Conservation (phyloP, 2,797 vertebrate species). For the Centroberyx gerrardi region DNA sequence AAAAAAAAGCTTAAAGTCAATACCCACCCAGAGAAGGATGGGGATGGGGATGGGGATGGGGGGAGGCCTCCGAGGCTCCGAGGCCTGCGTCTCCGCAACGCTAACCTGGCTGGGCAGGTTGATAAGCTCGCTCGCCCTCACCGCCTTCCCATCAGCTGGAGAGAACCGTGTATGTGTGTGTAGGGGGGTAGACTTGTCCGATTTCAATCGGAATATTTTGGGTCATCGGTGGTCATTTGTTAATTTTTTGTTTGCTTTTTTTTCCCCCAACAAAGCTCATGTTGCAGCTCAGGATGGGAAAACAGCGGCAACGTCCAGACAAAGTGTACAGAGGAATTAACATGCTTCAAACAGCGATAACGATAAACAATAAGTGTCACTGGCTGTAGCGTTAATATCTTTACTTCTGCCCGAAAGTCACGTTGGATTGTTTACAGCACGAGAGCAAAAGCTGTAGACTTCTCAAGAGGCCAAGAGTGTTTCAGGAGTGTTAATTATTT, state of each 20-base stretch:
- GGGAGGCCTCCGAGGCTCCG: slow-evolving; percentile 46
- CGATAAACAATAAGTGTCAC: neutral
- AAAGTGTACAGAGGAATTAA: neutral
- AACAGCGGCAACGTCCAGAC: neutral
- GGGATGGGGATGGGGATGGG: neutral
- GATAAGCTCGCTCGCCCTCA: slow-evolving; percentile 41
- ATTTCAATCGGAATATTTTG: slow-evolving; percentile 15
- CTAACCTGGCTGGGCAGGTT: slow-evolving; percentile 45
- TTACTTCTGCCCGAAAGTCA: neutral
- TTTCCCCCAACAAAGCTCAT: neutral
- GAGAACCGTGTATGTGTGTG: neutral
- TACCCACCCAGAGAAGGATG: slow-evolving; percentile 68
- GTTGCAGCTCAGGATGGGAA: neutral
- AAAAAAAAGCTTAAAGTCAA: slow-evolving; percentile 78
- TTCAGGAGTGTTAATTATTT: slow-evolving; percentile 33
- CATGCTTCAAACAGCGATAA: neutral
- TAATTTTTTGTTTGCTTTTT: neutral
- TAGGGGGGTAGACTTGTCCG: neutral
- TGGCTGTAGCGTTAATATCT: neutral
- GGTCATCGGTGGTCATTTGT: slow-evolving; percentile 1
- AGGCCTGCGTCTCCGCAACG: slow-evolving; percentile 13
- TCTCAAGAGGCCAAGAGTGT: neutral
- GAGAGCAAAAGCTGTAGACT: slow-evolving; percentile 2
- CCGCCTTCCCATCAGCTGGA: slow-evolving; percentile 33
- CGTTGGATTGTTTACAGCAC: neutral